These are phyloP conservation scores for Lutjanus campechanus DNA, from an alignment of 2,797 vertebrate genomes.

Conservation along the genomic window DNA sequence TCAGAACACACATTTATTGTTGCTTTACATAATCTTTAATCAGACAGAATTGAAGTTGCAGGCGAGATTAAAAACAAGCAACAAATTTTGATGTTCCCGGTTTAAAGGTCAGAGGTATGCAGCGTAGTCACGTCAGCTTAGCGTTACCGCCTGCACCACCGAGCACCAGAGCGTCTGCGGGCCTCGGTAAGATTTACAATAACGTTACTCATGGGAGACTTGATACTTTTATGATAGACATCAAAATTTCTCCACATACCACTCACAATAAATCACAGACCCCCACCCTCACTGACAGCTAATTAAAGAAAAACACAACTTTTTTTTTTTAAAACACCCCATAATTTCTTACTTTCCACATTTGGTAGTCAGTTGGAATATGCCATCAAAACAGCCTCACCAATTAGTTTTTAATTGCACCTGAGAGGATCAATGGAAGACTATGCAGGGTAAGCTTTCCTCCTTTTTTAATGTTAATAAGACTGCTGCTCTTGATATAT, in stretches of 20 bases:
- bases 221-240: conserved; percentile 43
- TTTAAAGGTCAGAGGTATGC: conserved; percentile 17
- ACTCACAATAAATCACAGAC: conserved; percentile 43
- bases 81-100: neutral
- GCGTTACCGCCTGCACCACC: neutral
- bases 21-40: too few relatives aligned
- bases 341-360: conserved; percentile 57
- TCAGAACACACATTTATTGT: too few relatives aligned
- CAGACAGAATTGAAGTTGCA: too few relatives aligned
- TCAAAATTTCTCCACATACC: conserved; percentile 29
- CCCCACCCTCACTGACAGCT: conserved; percentile 52
- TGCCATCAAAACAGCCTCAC: conserved; percentile 58
- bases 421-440: conserved; percentile 63
- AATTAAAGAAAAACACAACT: conserved; percentile 69
- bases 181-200: conserved; percentile 11
- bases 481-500: conserved; percentile 61
- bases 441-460: conserved; percentile 34
- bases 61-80: too few relatives aligned
- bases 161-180: neutral
- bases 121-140: neutral
- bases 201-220: conserved; percentile 27
- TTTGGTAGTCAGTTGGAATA: conserved; percentile 61
- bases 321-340: conserved; percentile 55
- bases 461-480: conserved; percentile 65
- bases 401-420: conserved; percentile 79